Evolutionary conservation across 2,888 invertebrate genomes (phyloP).

Genomic region (Tetanocera ferruginea): DNA sequence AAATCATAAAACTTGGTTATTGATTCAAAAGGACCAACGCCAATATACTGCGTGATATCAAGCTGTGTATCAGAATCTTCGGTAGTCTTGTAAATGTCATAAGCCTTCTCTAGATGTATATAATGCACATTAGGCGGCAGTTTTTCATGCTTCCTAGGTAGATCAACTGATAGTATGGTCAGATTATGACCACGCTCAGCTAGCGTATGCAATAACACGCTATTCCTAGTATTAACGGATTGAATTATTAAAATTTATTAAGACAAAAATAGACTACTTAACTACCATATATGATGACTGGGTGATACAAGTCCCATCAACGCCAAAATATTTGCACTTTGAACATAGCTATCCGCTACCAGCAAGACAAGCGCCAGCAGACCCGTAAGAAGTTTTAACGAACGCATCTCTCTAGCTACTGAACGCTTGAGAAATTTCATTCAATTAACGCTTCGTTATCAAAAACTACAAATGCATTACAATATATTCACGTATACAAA

Average conservation of each 20-base stretch:
- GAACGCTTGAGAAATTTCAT: not conserved
- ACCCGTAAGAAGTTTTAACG: not conserved
- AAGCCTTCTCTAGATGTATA: constrained; percentile 57
- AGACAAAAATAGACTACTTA: not conserved
- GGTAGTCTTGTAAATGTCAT: constrained; percentile 44
- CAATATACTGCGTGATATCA: constrained; percentile 44
- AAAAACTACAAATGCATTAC: not conserved
- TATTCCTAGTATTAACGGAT: constrained; percentile 47
- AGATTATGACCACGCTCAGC: constrained; percentile 54
- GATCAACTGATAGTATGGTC: constrained; percentile 54
- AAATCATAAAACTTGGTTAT: constrained; percentile 47
- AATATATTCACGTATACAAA: not conserved
- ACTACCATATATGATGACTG: constrained; percentile 57
- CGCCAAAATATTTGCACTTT: constrained; percentile 51
- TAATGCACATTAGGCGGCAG: constrained; percentile 53
- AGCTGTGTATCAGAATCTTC: not conserved
- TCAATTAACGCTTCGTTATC: not conserved
- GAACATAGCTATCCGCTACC: not conserved
- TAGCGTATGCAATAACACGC: constrained; percentile 50
- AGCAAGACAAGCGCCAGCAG: not conserved
- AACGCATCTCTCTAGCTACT: constrained; percentile 10
- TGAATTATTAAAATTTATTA: not conserved
- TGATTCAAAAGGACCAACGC: constrained; percentile 39
- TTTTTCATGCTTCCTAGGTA: constrained; percentile 39
- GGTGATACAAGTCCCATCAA: constrained; percentile 54